Evolutionary conservation across 2,797 vertebrate genomes (phyloP).

Genomic region (Rhynchonycteris naso): DNA sequence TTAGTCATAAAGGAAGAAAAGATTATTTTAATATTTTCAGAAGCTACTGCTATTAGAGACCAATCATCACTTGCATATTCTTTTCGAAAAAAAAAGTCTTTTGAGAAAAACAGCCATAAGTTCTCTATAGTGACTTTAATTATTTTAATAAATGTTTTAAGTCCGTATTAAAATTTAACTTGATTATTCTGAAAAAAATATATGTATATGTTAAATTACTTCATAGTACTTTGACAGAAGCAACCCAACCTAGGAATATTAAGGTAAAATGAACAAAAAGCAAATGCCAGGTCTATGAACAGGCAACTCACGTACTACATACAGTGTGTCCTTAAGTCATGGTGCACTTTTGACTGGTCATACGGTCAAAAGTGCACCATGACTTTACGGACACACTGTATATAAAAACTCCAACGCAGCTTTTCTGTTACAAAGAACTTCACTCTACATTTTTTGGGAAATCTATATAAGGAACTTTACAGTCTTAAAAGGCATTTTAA

Average conservation of each 20-base stretch:
- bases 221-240: neutral
- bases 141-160: neutral
- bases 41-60: conserved; percentile 26
- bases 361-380: too few species aligned
- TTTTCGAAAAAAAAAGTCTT: neutral
- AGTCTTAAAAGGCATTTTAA: conserved; percentile 13
- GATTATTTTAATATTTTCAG: neutral
- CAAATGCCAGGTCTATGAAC: neutral
- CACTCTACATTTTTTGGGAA: neutral
- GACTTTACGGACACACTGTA: too few species aligned
- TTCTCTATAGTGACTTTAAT: neutral
- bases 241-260: neutral
- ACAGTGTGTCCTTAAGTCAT: too few species aligned
- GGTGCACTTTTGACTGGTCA: too few species aligned
- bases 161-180: neutral
- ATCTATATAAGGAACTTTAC: neutral
- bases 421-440: neutral
- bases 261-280: conserved; percentile 9
- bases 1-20: neutral
- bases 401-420: neutral
- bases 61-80: neutral
- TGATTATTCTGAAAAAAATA: neutral
- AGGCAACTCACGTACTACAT: neutral
- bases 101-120: neutral
- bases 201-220: neutral